A percentile compares a stretch with the other conserved stretches of the same genome.
phyloP scores from a whole-genome alignment of 2,888 invertebrate genomes.

The Drosophila nr. fundita region DNA sequence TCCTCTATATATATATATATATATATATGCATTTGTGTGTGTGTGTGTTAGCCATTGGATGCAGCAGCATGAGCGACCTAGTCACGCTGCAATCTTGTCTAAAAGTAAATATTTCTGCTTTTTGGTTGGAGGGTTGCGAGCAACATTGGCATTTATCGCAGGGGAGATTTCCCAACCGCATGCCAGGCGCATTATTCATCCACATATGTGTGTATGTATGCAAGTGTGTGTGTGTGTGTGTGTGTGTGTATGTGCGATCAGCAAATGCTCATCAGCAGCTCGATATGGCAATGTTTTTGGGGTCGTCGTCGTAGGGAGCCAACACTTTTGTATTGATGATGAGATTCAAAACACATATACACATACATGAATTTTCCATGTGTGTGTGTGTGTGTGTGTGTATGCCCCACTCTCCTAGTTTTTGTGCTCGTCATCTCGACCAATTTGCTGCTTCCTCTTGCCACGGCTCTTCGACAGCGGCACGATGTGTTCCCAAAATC shows the following conservation, averaged over 20 bases:
- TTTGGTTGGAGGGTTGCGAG: slow-evolving; percentile 18
- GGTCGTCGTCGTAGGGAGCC: slow-evolving; percentile 24
- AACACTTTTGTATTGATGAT: not conserved
- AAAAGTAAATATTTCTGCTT: slow-evolving; percentile 4
- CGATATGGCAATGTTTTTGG: slow-evolving; percentile 4
- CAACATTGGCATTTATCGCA: slow-evolving; percentile 16
- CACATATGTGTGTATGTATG: slow-evolving; percentile 5
- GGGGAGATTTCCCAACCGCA: slow-evolving; percentile 74
- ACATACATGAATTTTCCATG: not conserved
- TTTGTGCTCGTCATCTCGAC: slow-evolving; percentile 12
- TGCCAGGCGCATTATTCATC: slow-evolving; percentile 70
- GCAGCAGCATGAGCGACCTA: slow-evolving; percentile 19
- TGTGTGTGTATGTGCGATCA: not conserved
- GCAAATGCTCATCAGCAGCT: slow-evolving; percentile 6
- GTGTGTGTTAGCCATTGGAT: slow-evolving; percentile 5
- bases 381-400: not conserved
- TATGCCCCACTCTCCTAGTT: slow-evolving; percentile 1
- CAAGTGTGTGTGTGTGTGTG: not conserved
- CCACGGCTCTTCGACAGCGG: slow-evolving; percentile 31
- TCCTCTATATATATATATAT: slow-evolving; percentile 1
- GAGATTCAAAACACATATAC: not conserved
- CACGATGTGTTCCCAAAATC: slow-evolving; percentile 21
- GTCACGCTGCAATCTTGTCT: slow-evolving; percentile 8
- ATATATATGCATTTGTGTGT: not conserved
- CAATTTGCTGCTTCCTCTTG: slow-evolving; percentile 10